Conservation (phyloP, 35 echinoderm and acorn worm species). For the Heliocidaris erythrogramma region DNA sequence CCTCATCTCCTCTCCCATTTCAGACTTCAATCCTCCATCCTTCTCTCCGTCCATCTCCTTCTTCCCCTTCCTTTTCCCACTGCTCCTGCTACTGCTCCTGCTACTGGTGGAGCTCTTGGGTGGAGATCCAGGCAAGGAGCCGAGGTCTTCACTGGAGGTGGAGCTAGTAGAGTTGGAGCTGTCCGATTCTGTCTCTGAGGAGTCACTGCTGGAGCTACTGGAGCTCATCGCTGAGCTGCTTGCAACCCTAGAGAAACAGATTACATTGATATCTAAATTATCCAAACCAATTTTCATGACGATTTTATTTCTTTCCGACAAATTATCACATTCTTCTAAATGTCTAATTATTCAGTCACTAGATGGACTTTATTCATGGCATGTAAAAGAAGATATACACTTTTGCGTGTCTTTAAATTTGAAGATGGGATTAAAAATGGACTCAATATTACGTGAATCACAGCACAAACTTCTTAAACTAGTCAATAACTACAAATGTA, state of each 20-base stretch:
- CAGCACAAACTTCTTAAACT: too few relatives aligned
- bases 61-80: constrained; percentile 46
- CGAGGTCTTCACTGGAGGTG: constrained; percentile 15
- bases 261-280: background rate
- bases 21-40: too few relatives aligned
- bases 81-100: background rate
- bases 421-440: too few relatives aligned
- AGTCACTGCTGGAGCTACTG: constrained; percentile 46
- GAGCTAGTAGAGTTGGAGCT: constrained; percentile 54
- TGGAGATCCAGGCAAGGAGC: background rate
- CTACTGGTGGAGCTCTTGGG: constrained; percentile 3
- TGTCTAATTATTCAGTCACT: too few relatives aligned
- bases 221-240: constrained; percentile 56
- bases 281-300: background rate
- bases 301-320: background rate
- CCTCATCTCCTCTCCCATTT: constrained; percentile 49
- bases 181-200: constrained; percentile 56
- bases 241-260: background rate
- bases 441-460: too few relatives aligned
- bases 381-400: too few relatives aligned
- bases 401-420: too few relatives aligned
- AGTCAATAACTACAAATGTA: too few relatives aligned
- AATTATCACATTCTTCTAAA: background rate
- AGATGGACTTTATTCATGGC: too few relatives aligned
- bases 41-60: constrained; percentile 24